A percentile compares a stretch with the other conserved stretches of the same genome.
Evolutionary conservation across 2,888 invertebrate genomes (phyloP).

Genomic region (Euproctis similis): DNA sequence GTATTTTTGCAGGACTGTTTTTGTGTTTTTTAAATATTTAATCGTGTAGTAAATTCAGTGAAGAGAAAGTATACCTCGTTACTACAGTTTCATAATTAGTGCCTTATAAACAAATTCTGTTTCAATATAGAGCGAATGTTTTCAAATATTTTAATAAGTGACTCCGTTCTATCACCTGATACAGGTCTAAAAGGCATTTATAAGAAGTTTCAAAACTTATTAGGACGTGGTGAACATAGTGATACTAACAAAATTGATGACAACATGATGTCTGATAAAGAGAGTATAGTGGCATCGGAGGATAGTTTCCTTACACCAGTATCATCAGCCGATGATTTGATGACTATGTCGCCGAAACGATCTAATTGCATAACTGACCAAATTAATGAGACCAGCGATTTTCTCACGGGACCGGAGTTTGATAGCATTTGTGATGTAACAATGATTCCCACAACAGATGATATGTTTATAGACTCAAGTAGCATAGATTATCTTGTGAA

Average conservation of each 20-base stretch:
- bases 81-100: no score
- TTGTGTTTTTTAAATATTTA: no score
- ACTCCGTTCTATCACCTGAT: constrained; percentile 30
- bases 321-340: constrained; percentile 54
- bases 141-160: constrained; percentile 36
- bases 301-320: constrained; percentile 54
- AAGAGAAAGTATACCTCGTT: no score
- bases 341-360: constrained; percentile 52
- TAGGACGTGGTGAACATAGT: constrained; percentile 29
- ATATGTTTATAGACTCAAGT: constrained; percentile 73
- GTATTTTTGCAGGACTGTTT: no score
- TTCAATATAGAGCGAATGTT: constrained; percentile 37
- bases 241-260: constrained; percentile 15
- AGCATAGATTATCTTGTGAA: constrained; percentile 73
- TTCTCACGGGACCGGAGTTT: constrained; percentile 55
- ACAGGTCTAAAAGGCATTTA: constrained; percentile 39
- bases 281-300: constrained; percentile 39
- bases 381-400: no score
- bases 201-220: constrained; percentile 39
- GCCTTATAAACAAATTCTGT: no score
- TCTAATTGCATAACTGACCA: no score
- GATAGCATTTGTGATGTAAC: constrained; percentile 63
- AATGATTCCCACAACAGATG: constrained; percentile 52
- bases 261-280: constrained; percentile 43
- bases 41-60: no score